A percentile compares a stretch with the other conserved stretches of the same genome.
phyloP scores from a whole-genome alignment of 64 coral and sea anemone species.

The Stylophora pistillata region DNA sequence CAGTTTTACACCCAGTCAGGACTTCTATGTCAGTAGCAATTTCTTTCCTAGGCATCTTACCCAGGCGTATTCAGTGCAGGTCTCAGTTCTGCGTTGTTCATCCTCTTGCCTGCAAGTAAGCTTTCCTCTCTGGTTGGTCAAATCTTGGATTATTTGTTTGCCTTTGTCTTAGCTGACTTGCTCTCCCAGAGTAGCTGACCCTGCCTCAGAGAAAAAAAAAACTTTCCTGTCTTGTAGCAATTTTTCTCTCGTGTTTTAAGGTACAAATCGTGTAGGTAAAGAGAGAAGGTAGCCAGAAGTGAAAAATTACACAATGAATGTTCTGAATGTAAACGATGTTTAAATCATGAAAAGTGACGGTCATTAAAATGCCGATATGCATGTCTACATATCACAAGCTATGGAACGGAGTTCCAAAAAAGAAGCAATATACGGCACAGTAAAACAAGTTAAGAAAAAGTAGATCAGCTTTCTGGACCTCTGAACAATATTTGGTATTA shows the following conservation, averaged over 20 bases:
- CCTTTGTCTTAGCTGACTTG: slow-evolving; percentile 17
- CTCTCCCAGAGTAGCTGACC: not conserved
- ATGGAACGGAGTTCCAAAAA: not conserved
- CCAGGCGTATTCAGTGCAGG: too few relatives aligned
- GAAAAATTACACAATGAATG: not conserved
- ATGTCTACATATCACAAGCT: too few relatives aligned
- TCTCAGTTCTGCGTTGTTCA: too few relatives aligned
- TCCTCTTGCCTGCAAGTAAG: too few relatives aligned
- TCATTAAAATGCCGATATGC: not conserved
- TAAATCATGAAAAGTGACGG: not conserved
- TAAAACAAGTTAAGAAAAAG: not conserved
- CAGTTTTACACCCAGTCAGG: too few relatives aligned
- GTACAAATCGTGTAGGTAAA: slow-evolving; percentile 22
- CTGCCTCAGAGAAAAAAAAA: not conserved
- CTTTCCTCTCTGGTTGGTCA: too few relatives aligned
- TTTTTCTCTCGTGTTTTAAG: slow-evolving; percentile 34
- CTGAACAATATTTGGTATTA: too few relatives aligned
- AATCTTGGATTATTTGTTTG: too few relatives aligned
- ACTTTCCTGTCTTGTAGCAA: not conserved
- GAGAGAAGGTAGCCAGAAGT: not conserved
- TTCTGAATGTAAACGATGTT: not conserved
- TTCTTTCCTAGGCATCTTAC: too few relatives aligned
- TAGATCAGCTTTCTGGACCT: too few relatives aligned
- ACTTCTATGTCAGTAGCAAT: too few relatives aligned
- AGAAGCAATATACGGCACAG: not conserved